Percentiles rank a stretch among this genome's conserved stretches.
These are phyloP conservation scores for Henricia sp. DNA, from an alignment of 53 echinoderm and acorn worm genomes.

Conservation along the genomic window DNA sequence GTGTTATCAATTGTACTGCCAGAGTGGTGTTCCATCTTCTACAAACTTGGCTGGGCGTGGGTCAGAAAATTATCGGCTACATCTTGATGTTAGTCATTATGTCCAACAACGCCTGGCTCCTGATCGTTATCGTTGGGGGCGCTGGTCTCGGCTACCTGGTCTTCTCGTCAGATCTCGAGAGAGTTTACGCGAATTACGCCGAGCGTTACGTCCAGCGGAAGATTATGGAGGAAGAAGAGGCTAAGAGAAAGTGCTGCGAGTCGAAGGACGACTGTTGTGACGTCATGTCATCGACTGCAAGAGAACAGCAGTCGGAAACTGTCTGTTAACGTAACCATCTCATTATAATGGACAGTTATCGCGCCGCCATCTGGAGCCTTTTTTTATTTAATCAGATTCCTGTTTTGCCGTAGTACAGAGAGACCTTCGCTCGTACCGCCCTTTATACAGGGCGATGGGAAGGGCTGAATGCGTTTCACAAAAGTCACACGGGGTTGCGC, in stretches of 20 bases:
- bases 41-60: constrained; percentile 24
- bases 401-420: no score
- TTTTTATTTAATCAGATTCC: no score
- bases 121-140: constrained; percentile 65
- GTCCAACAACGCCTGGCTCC: constrained; percentile 83
- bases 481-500: no score
- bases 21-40: constrained; percentile 52
- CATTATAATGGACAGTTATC: no score
- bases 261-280: background rate
- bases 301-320: no score
- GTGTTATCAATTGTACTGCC: no score
- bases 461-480: no score
- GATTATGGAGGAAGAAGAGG: constrained; percentile 4
- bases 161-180: constrained; percentile 37
- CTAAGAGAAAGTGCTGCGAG: background rate
- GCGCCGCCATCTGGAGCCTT: no score
- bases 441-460: no score
- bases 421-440: no score
- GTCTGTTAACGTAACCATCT: no score
- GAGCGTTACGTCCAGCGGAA: background rate
- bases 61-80: constrained; percentile 54
- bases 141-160: constrained; percentile 74
- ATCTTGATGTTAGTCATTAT: constrained; percentile 76
- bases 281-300: no score
- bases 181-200: constrained; percentile 41